Conservation (phyloP, 1,140 invertebrate genomes). For the Pemphigus obesinymphae region DNA sequence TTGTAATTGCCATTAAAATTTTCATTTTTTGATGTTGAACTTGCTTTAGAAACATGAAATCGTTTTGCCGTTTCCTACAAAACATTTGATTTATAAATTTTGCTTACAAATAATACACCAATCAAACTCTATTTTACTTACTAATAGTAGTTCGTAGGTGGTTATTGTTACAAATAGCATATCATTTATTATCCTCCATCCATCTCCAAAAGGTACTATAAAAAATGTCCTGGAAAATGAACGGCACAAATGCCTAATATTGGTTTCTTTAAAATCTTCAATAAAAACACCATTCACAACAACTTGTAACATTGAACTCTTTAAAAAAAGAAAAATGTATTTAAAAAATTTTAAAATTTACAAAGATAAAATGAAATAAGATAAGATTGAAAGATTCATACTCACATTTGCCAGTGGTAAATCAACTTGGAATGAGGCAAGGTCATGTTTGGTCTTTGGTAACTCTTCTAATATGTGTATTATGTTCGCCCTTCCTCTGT, state of each 20-base stretch:
- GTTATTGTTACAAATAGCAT: slow-evolving; percentile 6
- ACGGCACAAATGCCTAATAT: background rate
- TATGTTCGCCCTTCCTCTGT: background rate
- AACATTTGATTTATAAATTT: background rate
- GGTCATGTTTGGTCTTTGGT: slow-evolving; percentile 25
- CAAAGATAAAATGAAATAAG: no score
- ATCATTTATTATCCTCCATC: slow-evolving; percentile 33
- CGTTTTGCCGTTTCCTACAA: slow-evolving; percentile 10
- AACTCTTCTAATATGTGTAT: slow-evolving; percentile 6
- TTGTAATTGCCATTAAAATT: background rate
- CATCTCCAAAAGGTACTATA: background rate
- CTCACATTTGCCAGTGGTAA: slow-evolving; percentile 20
- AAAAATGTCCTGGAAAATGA: slow-evolving; percentile 17
- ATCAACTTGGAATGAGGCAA: slow-evolving; percentile 24
- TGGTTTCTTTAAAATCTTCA: background rate
- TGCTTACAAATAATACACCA: background rate
- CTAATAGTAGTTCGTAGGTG: background rate
- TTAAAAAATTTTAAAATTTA: background rate
- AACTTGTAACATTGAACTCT: slow-evolving; percentile 12
- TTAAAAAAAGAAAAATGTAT: background rate
- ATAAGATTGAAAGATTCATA: no score
- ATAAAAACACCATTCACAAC: slow-evolving; percentile 14
- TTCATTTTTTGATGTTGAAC: background rate
- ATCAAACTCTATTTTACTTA: background rate
- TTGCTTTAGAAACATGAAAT: background rate